Evolutionary conservation across 2,888 invertebrate species (phyloP).

Genomic region (Resseliella maxima): DNA sequence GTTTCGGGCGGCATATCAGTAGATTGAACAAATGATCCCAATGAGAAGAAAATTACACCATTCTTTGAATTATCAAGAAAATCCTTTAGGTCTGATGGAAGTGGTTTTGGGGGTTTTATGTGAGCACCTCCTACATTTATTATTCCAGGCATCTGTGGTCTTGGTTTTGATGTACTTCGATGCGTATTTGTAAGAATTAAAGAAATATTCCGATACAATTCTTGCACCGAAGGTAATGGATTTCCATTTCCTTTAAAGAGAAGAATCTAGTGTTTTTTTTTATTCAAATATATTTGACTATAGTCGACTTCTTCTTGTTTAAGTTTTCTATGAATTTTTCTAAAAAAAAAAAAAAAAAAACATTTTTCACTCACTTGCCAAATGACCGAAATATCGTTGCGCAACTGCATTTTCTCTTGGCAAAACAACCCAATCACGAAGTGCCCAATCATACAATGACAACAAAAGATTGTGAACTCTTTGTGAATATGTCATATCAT

Average conservation of each 20-base stretch:
- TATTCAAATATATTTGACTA: not conserved
- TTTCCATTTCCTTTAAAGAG: not conserved
- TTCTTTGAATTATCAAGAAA: slow-evolving; percentile 67
- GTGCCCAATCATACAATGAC: slow-evolving; percentile 62
- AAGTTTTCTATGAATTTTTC: not conserved
- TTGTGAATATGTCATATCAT: slow-evolving; percentile 66
- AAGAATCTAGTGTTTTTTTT: not conserved
- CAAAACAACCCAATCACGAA: not conserved
- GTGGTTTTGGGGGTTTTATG: slow-evolving; percentile 63
- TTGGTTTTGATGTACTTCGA: slow-evolving; percentile 67
- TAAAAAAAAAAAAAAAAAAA: slow-evolving; percentile 59
- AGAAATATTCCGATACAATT: slow-evolving; percentile 69
- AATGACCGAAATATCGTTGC: slow-evolving; percentile 34
- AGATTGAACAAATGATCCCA: slow-evolving; percentile 68
- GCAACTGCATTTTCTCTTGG: not conserved
- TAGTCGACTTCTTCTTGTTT: not conserved
- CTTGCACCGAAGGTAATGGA: slow-evolving; percentile 66
- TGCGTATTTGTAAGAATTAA: slow-evolving; percentile 70
- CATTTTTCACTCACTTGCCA: not conserved
- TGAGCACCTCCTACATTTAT: slow-evolving; percentile 66
- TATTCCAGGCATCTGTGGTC: slow-evolving; percentile 67
- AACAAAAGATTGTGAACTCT: slow-evolving; percentile 66
- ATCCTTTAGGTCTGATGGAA: slow-evolving; percentile 62
- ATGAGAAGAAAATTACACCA: slow-evolving; percentile 68
- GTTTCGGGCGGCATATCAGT: slow-evolving; percentile 67